A percentile compares a stretch with the other conserved stretches of the same genome.
These are phyloP conservation scores for Halcyon chelicuti DNA, from an alignment of 2,797 vertebrate genomes.

Conservation along the genomic window DNA sequence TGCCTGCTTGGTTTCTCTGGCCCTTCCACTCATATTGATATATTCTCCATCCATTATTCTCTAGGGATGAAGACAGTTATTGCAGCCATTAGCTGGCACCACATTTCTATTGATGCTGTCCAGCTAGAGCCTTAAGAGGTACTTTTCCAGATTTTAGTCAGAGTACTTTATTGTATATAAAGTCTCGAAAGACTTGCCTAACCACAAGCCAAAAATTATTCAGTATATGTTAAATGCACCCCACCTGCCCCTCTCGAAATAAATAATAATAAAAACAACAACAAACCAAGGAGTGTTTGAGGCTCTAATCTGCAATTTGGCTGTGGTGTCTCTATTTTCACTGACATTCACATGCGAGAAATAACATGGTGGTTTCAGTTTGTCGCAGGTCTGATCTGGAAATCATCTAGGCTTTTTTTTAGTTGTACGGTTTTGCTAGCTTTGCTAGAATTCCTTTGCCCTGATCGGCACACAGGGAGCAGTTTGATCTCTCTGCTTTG, in stretches of 20 bases:
- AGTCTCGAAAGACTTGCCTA: slow-evolving; percentile 30
- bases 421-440: background rate
- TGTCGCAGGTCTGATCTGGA: background rate
- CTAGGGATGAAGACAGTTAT: slow-evolving; percentile 64
- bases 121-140: slow-evolving; percentile 61
- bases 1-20: slow-evolving; percentile 35
- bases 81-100: slow-evolving; percentile 77
- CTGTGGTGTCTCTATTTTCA: background rate
- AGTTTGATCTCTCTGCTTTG: background rate
- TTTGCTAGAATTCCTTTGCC: background rate
- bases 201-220: background rate
- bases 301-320: background rate
- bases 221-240: background rate
- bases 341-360: background rate
- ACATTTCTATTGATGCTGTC: slow-evolving; percentile 61
- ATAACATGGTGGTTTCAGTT: background rate
- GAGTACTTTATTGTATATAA: slow-evolving; percentile 24
- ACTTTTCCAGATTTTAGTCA: slow-evolving; percentile 67
- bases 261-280: background rate
- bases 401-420: background rate
- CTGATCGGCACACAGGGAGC: background rate
- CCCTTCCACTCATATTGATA: slow-evolving; percentile 61
- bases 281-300: background rate
- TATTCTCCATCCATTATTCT: slow-evolving; percentile 59
- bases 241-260: background rate